Percentiles rank a stretch among this genome's conserved stretches.
Conservation (phyloP, 2,888 invertebrate genomes). For the Melipona beecheii region DNA sequence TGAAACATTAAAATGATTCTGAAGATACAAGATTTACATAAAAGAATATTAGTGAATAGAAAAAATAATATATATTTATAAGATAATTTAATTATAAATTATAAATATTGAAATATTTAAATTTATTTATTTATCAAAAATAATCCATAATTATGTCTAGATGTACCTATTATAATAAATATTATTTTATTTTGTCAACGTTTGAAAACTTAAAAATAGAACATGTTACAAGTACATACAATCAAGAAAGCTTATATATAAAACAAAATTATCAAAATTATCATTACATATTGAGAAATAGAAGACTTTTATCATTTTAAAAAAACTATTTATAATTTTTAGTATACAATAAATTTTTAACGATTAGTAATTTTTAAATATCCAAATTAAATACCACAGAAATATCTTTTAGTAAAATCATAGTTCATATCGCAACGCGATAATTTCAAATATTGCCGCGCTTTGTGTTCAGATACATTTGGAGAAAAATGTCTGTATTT, state of each 20-base stretch:
- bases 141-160: background rate
- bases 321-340: background rate
- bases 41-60: too few species aligned
- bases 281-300: background rate
- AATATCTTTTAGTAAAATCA: background rate
- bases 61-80: too few species aligned
- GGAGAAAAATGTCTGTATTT: background rate
- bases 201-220: background rate
- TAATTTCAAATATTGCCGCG: constrained; percentile 19
- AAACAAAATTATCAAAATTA: background rate
- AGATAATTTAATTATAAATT: too few species aligned
- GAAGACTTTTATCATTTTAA: background rate
- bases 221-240: background rate
- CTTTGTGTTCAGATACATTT: too few species aligned
- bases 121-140: background rate
- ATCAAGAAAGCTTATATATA: too few species aligned
- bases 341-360: background rate
- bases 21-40: too few species aligned
- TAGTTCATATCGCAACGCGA: background rate
- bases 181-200: background rate
- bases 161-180: too few species aligned
- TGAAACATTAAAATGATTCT: too few species aligned
- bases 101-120: background rate
- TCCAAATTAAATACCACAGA: background rate
- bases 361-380: background rate